A percentile compares a stretch with the other conserved stretches of the same genome.
These are phyloP conservation scores for human DNA, from an alignment of 2,113 vertebrate genomes.

Conservation along the genomic window DNA sequence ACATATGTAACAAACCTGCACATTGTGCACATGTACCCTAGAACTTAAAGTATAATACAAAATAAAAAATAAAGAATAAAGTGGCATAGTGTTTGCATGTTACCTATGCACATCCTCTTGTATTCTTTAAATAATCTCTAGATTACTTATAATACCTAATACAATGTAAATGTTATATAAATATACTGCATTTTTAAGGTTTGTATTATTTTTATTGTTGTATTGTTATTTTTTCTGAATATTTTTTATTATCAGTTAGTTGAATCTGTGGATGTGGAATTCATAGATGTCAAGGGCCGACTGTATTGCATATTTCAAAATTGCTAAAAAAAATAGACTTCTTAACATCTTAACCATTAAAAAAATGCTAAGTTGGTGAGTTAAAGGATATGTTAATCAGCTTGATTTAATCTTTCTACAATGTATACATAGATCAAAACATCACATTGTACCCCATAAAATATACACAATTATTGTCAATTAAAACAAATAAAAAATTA, in stretches of 20 bases:
- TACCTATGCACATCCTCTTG: background rate
- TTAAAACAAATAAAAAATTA: background rate
- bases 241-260: background rate
- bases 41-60: too few relatives aligned
- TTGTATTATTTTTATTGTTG: background rate
- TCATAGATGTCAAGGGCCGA: background rate
- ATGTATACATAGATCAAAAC: background rate
- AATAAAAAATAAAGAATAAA: background rate
- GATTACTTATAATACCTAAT: background rate
- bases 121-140: background rate
- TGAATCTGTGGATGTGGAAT: background rate
- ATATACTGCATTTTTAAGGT: background rate
- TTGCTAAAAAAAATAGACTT: background rate
- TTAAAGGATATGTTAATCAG: background rate
- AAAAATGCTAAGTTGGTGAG: background rate
- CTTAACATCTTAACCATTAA: background rate
- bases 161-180: background rate
- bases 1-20: too few relatives aligned
- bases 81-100: background rate
- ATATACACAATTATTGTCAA: background rate
- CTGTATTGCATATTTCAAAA: background rate
- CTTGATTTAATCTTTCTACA: background rate
- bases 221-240: background rate
- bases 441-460: background rate
- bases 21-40: too few relatives aligned